These are phyloP conservation scores for Plebejus argus DNA, from an alignment of 2,888 invertebrate species.

Conservation along the genomic window DNA sequence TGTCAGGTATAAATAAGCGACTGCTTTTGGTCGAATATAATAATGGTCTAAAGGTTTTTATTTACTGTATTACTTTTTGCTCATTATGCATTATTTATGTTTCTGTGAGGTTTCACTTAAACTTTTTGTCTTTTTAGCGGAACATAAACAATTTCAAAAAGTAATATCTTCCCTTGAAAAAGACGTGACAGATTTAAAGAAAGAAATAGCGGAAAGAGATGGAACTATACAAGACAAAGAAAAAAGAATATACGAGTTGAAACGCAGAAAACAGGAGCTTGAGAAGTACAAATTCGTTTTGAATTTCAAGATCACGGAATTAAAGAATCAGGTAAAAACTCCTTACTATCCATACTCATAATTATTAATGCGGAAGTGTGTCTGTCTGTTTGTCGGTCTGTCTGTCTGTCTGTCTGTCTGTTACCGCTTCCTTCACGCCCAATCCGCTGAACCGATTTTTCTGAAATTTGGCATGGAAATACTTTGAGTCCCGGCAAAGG, in stretches of 20 bases:
- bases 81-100: not conserved
- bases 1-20: too few species aligned
- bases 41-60: too few species aligned
- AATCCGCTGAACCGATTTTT: too few species aligned
- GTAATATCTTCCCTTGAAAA: slow-evolving; percentile 87
- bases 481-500: too few species aligned
- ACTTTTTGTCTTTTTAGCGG: slow-evolving; percentile 62
- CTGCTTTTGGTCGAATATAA: too few species aligned
- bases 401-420: too few species aligned
- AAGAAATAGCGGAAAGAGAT: slow-evolving; percentile 92
- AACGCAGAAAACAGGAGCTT: slow-evolving; percentile 91
- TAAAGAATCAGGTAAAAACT: slow-evolving; percentile 84
- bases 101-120: not conserved
- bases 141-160: slow-evolving; percentile 86
- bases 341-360: not conserved
- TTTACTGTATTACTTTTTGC: not conserved
- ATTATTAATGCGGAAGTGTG: too few species aligned
- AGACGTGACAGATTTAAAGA: slow-evolving; percentile 89
- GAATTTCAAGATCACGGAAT: slow-evolving; percentile 93
- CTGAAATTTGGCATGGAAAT: too few species aligned
- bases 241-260: slow-evolving; percentile 89
- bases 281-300: slow-evolving; percentile 96
- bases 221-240: slow-evolving; percentile 92
- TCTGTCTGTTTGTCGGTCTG: too few species aligned
- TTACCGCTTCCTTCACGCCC: too few species aligned